Evolutionary conservation across 1,140 invertebrate genomes (phyloP).

Genomic region (Sitophilus oryzae): DNA sequence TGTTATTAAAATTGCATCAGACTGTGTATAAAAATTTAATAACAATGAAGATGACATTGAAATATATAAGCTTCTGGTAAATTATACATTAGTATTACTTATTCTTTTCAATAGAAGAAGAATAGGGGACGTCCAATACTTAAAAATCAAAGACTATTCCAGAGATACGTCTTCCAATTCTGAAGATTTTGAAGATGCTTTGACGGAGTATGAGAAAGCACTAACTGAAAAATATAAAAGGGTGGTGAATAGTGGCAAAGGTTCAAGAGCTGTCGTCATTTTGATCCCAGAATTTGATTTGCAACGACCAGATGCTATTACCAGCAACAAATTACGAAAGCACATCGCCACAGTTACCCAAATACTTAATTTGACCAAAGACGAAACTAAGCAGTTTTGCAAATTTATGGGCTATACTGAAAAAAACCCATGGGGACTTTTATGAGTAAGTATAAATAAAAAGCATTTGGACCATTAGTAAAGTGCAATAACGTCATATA

Average conservation of each 20-base stretch:
- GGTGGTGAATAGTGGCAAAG: slow-evolving; percentile 27
- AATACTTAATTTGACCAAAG: slow-evolving; percentile 27
- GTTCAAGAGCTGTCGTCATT: slow-evolving; percentile 23
- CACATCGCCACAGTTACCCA: slow-evolving; percentile 29
- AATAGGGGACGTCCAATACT: slow-evolving; percentile 23
- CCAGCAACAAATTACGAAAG: slow-evolving; percentile 26
- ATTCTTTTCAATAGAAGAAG: slow-evolving; percentile 23
- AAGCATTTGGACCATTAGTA: no score
- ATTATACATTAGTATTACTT: slow-evolving; percentile 13
- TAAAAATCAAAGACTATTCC: slow-evolving; percentile 17
- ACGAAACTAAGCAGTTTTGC: slow-evolving; percentile 26
- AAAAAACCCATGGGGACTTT: slow-evolving; percentile 29
- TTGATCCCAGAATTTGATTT: slow-evolving; percentile 23
- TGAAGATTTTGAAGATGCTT: slow-evolving; percentile 20
- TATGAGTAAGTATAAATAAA: slow-evolving; percentile 28
- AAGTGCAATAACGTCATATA: no score
- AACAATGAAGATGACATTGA: slow-evolving; percentile 7
- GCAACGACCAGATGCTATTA: slow-evolving; percentile 18
- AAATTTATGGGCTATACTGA: slow-evolving; percentile 27
- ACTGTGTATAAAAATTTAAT: slow-evolving; percentile 16
- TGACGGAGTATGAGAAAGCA: slow-evolving; percentile 16
- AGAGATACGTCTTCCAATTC: slow-evolving; percentile 9
- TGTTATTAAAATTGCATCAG: slow-evolving; percentile 8
- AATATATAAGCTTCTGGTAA: slow-evolving; percentile 15
- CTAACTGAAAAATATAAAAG: no score